phyloP scores from a whole-genome alignment of 2,888 invertebrate genomes.

The Sceliomorpha sp. region DNA sequence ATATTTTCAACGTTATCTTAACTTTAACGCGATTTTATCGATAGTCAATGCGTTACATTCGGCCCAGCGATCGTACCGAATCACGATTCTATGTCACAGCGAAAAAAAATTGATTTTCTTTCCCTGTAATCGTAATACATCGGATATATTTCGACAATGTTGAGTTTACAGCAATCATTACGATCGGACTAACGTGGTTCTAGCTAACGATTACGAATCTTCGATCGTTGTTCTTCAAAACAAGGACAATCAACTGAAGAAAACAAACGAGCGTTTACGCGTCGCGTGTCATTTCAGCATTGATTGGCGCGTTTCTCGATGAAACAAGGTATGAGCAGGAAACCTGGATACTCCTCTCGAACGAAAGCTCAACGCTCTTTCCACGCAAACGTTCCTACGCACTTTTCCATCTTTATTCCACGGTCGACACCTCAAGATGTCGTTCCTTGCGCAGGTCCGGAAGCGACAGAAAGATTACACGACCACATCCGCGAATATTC shows the following conservation, averaged over 20 bases:
- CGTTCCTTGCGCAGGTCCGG: no score
- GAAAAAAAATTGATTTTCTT: slow-evolving; percentile 14
- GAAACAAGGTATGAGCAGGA: slow-evolving; percentile 12
- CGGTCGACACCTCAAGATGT: not conserved
- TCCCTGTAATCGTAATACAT: slow-evolving; percentile 21
- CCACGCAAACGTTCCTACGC: no score
- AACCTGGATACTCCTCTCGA: not conserved
- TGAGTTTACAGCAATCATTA: not conserved
- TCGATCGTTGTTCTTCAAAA: slow-evolving; percentile 16
- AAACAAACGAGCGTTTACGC: slow-evolving; percentile 6
- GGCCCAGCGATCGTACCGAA: slow-evolving; percentile 26
- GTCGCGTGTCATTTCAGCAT: no score
- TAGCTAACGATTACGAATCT: slow-evolving; percentile 21
- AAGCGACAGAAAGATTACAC: no score
- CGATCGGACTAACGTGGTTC: slow-evolving; percentile 17
- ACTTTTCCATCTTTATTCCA: not conserved
- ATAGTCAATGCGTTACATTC: slow-evolving; percentile 51
- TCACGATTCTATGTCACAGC: slow-evolving; percentile 30
- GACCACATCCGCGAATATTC: no score
- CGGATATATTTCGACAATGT: not conserved
- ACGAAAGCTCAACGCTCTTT: not conserved
- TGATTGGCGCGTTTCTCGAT: slow-evolving; percentile 7
- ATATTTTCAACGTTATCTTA: slow-evolving; percentile 33
- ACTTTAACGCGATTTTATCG: slow-evolving; percentile 52
- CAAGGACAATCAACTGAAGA: slow-evolving; percentile 6